Percentiles rank a stretch among this genome's conserved stretches.
These are phyloP conservation scores for Illadopsis cleaveri DNA, from an alignment of 2,113 vertebrate species.

Conservation along the genomic window DNA sequence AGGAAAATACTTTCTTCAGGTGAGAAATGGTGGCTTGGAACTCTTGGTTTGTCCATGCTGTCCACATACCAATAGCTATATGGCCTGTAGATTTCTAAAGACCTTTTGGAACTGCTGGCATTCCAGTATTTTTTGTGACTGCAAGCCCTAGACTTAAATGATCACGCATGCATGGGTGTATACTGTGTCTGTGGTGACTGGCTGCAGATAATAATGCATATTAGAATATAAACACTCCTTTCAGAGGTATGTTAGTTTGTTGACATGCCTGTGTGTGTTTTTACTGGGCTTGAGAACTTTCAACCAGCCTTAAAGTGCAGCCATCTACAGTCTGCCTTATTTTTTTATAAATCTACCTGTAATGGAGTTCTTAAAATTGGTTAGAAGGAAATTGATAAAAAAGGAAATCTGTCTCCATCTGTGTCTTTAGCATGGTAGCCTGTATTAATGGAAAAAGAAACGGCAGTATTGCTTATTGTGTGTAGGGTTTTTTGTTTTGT, in stretches of 20 bases:
- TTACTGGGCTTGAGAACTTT: neutral
- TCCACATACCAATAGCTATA: neutral
- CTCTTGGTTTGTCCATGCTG: neutral
- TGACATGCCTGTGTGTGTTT: neutral
- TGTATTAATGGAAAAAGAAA: neutral
- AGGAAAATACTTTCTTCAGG: conserved; percentile 71
- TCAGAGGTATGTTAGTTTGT: neutral
- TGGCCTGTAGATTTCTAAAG: neutral
- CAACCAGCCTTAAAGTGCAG: neutral
- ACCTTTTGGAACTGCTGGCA: neutral
- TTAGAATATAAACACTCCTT: neutral
- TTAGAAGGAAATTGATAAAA: neutral
- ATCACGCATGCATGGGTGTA: rapidly evolving
- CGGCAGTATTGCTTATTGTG: neutral
- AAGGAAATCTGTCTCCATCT: neutral
- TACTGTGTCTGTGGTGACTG: neutral
- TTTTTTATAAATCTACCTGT: neutral
- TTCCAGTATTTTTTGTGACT: neutral
- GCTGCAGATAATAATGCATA: neutral
- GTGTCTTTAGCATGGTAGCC: neutral
- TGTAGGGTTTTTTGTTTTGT: rapidly evolving
- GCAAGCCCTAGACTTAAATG: too few relatives aligned
- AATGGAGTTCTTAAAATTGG: neutral
- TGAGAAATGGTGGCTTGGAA: conserved; percentile 73
- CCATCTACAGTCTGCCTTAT: neutral